These are phyloP conservation scores for Drosophila neotestacea DNA, from an alignment of 2,888 invertebrate genomes.

Conservation along the genomic window DNA sequence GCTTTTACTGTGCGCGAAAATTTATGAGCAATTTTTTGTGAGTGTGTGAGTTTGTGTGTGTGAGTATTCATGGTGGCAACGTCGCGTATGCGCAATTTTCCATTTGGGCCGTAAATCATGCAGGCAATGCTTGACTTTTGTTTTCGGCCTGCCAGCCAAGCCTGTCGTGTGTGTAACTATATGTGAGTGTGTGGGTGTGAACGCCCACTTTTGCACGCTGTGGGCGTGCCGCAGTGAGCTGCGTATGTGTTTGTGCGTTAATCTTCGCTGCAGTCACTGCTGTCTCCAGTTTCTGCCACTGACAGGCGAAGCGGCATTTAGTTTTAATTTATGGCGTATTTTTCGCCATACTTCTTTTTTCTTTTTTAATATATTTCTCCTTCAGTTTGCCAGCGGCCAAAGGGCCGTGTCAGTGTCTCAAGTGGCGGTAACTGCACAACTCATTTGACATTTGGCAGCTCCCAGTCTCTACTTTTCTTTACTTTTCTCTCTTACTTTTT, in stretches of 20 bases:
- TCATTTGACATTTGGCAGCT: constrained; percentile 49
- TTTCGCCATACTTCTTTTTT: constrained; percentile 45
- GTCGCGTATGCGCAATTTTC: constrained; percentile 79
- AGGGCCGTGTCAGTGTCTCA: constrained; percentile 59
- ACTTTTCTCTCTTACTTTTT: neutral
- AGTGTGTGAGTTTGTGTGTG: neutral
- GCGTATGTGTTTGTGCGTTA: constrained; percentile 59
- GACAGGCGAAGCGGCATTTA: constrained; percentile 76
- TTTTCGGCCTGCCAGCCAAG: constrained; percentile 55
- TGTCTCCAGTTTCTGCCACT: constrained; percentile 61
- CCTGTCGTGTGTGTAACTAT: constrained; percentile 32
- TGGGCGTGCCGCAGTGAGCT: constrained; percentile 44
- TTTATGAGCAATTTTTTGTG: constrained; percentile 54
- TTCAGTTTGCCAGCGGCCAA: constrained; percentile 28
- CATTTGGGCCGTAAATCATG: constrained; percentile 74
- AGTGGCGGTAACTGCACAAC: constrained; percentile 57
- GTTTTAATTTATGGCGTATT: constrained; percentile 80
- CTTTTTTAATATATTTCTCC: constrained; percentile 2
- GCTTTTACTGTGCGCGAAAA: constrained; percentile 42
- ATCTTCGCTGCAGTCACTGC: constrained; percentile 73
- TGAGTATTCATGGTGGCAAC: constrained; percentile 40
- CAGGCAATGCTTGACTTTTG: constrained; percentile 75
- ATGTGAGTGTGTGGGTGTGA: constrained; percentile 42
- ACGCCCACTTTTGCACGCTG: constrained; percentile 50
- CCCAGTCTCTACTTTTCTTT: neutral